Evolutionary conservation across 2,797 vertebrate genomes (phyloP).

Genomic region (Macrochelys suwanniensis): DNA sequence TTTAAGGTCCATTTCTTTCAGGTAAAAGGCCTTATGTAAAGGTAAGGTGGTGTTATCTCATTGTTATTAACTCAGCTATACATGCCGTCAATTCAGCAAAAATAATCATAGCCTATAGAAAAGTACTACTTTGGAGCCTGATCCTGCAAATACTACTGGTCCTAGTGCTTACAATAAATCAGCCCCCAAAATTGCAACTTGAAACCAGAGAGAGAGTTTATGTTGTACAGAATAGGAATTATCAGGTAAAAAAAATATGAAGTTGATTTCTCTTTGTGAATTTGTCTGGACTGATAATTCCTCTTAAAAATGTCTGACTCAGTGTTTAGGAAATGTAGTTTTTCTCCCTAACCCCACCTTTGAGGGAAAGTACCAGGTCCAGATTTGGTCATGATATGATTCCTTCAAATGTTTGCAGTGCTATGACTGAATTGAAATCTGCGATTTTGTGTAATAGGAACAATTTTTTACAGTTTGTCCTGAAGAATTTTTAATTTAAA

Average conservation of each 20-base stretch:
- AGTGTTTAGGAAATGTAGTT: constrained; percentile 52
- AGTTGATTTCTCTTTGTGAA: constrained; percentile 51
- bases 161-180: not conserved
- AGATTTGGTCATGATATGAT: not conserved
- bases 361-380: constrained; percentile 34
- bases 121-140: not conserved
- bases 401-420: not conserved
- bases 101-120: not conserved
- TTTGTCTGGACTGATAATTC: constrained; percentile 56
- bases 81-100: not conserved
- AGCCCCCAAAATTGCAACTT: constrained; percentile 43
- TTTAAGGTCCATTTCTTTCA: not conserved
- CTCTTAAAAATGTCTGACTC: constrained; percentile 51
- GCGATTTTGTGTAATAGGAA: not conserved
- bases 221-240: constrained; percentile 2
- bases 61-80: not conserved
- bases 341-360: constrained; percentile 34
- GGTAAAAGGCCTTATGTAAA: not conserved
- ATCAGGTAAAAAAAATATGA: constrained; percentile 63
- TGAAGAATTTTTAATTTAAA: not conserved
- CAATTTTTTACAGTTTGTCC: not conserved
- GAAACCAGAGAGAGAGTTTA: constrained; percentile 22
- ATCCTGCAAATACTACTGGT: not conserved
- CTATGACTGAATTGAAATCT: constrained; percentile 13
- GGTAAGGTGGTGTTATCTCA: not conserved